Evolutionary conservation across 2,888 invertebrate genomes (phyloP).

Genomic region (Dasysyrphus tricinctus): DNA sequence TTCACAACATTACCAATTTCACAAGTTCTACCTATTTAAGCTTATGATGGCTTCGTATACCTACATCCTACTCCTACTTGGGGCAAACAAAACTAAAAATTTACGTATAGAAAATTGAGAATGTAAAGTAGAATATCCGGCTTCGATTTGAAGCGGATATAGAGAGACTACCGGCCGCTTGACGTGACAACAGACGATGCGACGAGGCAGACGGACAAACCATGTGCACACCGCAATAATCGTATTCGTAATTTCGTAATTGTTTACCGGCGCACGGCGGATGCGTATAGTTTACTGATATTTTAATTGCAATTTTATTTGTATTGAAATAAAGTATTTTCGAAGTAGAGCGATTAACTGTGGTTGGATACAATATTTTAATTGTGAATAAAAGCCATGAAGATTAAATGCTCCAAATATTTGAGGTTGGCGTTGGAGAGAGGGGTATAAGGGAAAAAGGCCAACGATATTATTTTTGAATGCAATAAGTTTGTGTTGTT

Average conservation of each 20-base stretch:
- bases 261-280: slow-evolving; percentile 53
- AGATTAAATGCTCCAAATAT: too few species aligned
- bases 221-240: slow-evolving; percentile 59
- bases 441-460: too few species aligned
- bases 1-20: slow-evolving; percentile 34
- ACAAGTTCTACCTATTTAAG: neutral
- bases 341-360: slow-evolving; percentile 52
- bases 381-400: too few species aligned
- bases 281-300: slow-evolving; percentile 67
- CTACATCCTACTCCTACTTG: slow-evolving; percentile 30
- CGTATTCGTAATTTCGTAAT: slow-evolving; percentile 65
- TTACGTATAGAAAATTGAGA: slow-evolving; percentile 77
- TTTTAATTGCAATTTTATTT: slow-evolving; percentile 65
- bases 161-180: slow-evolving; percentile 39
- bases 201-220: slow-evolving; percentile 28
- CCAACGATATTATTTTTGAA: too few species aligned
- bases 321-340: slow-evolving; percentile 13
- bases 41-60: neutral
- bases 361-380: neutral
- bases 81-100: slow-evolving; percentile 50
- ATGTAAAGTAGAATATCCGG: slow-evolving; percentile 82
- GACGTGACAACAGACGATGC: neutral
- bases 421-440: too few species aligned
- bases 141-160: slow-evolving; percentile 75
- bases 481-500: too few species aligned